Percentiles rank a stretch among this genome's conserved stretches.
Evolutionary conservation across 1,140 invertebrate species (phyloP).

Genomic region (Nephila pilipes): DNA sequence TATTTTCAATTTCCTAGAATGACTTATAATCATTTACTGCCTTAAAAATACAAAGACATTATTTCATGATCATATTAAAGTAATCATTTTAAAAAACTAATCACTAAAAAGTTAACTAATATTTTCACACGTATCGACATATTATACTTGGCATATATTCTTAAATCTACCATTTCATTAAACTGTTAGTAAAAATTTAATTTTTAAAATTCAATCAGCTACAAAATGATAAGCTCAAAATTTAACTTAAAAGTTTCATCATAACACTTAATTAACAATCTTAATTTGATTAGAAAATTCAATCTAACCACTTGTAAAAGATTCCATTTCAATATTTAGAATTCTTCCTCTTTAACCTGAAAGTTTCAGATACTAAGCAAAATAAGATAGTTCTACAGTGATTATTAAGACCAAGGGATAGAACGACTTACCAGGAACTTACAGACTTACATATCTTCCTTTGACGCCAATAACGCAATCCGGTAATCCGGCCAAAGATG

Average conservation of each 20-base stretch:
- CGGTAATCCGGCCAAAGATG: conserved; percentile 62
- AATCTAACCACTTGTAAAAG: background rate
- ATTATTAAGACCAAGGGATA: background rate
- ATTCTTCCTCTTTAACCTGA: background rate
- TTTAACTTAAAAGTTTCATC: background rate
- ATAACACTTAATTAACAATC: background rate
- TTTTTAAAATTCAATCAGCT: background rate
- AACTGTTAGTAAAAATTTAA: no score
- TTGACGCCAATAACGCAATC: conserved; percentile 51
- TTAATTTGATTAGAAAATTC: background rate
- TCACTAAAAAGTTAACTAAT: no score
- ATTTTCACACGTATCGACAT: no score
- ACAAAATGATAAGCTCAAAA: background rate
- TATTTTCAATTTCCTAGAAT: no score
- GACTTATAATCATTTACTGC: no score
- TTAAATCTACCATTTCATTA: no score
- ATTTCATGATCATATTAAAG: no score
- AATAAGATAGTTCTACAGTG: background rate
- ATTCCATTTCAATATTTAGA: background rate
- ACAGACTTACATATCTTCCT: conserved; percentile 12
- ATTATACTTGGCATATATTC: no score
- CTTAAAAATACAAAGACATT: no score
- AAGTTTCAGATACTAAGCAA: background rate
- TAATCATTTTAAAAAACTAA: no score
- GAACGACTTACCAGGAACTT: background rate